A percentile compares a stretch with the other conserved stretches of the same genome.
Evolutionary conservation across 2,888 invertebrate species (phyloP).

Genomic region (Pammene fasciana): DNA sequence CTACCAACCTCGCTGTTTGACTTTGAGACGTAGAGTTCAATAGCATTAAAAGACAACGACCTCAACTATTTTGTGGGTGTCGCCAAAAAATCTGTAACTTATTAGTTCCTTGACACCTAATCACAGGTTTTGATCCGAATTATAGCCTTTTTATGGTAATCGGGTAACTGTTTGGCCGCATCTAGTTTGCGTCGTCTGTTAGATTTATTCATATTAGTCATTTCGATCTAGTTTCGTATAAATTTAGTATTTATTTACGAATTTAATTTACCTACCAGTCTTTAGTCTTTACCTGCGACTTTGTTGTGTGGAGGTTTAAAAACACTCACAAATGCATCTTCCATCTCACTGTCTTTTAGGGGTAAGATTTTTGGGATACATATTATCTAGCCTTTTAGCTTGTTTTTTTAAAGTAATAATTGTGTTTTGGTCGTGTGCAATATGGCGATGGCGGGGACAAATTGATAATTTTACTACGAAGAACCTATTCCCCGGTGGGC

Average conservation of each 20-base stretch:
- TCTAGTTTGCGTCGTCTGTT: constrained; percentile 23
- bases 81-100: constrained; percentile 36
- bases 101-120: constrained; percentile 38
- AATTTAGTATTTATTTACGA: not conserved
- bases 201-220: constrained; percentile 24
- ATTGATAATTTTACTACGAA: not conserved
- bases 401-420: too few relatives aligned
- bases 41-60: constrained; percentile 41
- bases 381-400: too few relatives aligned
- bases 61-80: constrained; percentile 37
- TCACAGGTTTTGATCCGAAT: constrained; percentile 30
- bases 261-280: not conserved
- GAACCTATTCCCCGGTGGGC: not conserved
- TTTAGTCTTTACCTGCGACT: not conserved
- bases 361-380: too few relatives aligned
- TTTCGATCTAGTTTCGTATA: constrained; percentile 31
- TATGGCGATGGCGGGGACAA: too few relatives aligned
- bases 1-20: constrained; percentile 36
- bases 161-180: constrained; percentile 25
- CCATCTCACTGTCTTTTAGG: too few relatives aligned
- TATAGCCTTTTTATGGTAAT: constrained; percentile 39
- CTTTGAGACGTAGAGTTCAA: constrained; percentile 40
- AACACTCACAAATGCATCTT: too few relatives aligned
- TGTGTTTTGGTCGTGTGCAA: too few relatives aligned
- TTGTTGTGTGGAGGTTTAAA: not conserved